Conservation (phyloP, 2,797 vertebrate species). For the Pseudochromis fuscus region DNA sequence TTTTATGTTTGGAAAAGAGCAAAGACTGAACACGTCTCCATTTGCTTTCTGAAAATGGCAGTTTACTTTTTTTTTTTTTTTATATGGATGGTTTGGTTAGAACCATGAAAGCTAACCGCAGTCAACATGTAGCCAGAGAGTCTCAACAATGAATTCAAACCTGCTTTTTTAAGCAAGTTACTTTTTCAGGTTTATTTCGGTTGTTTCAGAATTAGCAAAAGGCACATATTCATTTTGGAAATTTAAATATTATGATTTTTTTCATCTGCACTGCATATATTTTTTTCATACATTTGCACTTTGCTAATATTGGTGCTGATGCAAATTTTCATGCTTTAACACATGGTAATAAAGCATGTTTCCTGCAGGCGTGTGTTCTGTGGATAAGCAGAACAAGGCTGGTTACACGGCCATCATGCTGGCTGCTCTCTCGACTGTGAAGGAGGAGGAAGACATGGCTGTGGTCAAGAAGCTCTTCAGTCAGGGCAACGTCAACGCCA, state of each 20-base stretch:
- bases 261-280: not conserved
- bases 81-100: not conserved
- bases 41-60: not conserved
- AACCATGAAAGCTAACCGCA: not conserved
- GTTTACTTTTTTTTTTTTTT: not conserved
- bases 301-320: not conserved
- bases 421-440: constrained; percentile 91
- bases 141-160: not conserved
- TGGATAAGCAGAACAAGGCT: constrained; percentile 94
- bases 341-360: not conserved
- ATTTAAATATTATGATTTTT: too few relatives aligned
- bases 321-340: not conserved
- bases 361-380: constrained; percentile 86
- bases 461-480: constrained; percentile 92
- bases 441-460: constrained; percentile 89
- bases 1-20: not conserved
- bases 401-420: constrained; percentile 98
- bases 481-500: constrained; percentile 92
- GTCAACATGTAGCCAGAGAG: not conserved
- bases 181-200: not conserved
- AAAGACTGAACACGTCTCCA: not conserved
- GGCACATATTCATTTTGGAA: too few relatives aligned
- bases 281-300: not conserved
- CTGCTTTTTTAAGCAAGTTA: not conserved
- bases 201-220: too few relatives aligned